These are phyloP conservation scores for Drosophila takahashii DNA, from an alignment of 1,140 invertebrate genomes.

Conservation along the genomic window DNA sequence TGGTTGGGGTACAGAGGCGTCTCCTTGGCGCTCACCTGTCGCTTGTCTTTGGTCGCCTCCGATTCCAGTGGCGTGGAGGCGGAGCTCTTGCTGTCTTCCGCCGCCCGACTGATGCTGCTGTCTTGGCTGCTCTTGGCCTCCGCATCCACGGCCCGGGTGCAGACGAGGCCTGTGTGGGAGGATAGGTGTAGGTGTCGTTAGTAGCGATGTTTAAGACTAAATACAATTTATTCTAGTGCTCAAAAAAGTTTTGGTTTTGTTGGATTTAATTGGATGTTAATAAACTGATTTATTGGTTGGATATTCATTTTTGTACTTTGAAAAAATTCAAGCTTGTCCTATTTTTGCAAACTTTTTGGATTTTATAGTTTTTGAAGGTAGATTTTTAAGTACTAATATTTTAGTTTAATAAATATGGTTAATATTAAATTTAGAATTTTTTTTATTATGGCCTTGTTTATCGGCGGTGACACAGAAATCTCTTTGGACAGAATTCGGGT, in stretches of 20 bases:
- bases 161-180: slow-evolving; percentile 47
- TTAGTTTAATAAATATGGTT: too few relatives aligned
- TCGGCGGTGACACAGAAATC: too few relatives aligned
- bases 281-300: not conserved
- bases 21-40: slow-evolving; percentile 76
- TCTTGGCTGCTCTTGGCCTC: slow-evolving; percentile 44
- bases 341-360: too few relatives aligned
- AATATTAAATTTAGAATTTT: too few relatives aligned
- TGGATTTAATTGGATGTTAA: not conserved
- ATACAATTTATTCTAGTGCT: not conserved
- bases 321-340: too few relatives aligned
- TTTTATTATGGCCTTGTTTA: too few relatives aligned
- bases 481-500: too few relatives aligned
- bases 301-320: too few relatives aligned
- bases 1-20: slow-evolving; percentile 77
- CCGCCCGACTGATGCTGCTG: slow-evolving; percentile 18
- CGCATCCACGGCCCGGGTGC: slow-evolving; percentile 44
- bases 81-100: slow-evolving; percentile 34
- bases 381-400: too few relatives aligned
- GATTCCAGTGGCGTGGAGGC: slow-evolving; percentile 47
- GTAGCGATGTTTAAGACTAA: not conserved
- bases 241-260: not conserved
- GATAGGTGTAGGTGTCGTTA: slow-evolving; percentile 16
- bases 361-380: too few relatives aligned
- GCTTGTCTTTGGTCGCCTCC: slow-evolving; percentile 75